Evolutionary conservation across 35 echinoderm and acorn worm species (phyloP), one percentile per base, ranked within the genome.

Genomic region (Patiria miniata): DNA sequence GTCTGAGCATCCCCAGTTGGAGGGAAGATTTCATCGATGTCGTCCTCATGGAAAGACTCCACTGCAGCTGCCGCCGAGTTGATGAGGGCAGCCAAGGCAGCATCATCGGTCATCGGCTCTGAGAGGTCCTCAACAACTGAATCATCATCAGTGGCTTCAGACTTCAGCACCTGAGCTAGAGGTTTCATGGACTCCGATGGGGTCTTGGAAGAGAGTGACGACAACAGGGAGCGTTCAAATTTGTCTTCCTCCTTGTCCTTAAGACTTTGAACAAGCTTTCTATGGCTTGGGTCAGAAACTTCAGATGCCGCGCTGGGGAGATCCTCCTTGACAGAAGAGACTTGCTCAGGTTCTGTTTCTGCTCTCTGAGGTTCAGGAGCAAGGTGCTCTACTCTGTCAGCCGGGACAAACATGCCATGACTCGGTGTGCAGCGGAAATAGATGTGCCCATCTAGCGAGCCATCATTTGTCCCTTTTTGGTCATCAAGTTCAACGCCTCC

Each of bases 401-500:
- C 61, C 19, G 91, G 83, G 2, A 88, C 95, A 85, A 97, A 97
- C 50, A 97, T 82, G 0, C 95, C 95, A 58, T 90, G 79, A 26
- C 87, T 84, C 47, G 82, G 84, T 69, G 85, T 79, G 40, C 95
- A 93, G 1, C 26, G 55, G 79, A 97, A 97, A 68, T 97, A 97
- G 17, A 37, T 2, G 3, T 60, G 60, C 21, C 88, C 91, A 18
- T 90, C 79, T 6, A 84, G 34, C 23, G 91, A 68, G 0, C 95
- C 95, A 77, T 97, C 84, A 51, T 87, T 97, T 19, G 61, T 90
- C 2, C 95, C 95, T 47, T 87, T 26, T 37, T 87, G 91, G 36
- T 90, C 87, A 81, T 93, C 91, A 8, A 97, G 61, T 77, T 97
- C 95, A 84, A 97, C 85, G 54, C 95, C 95, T 44, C 78, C 91